Evolutionary conservation across 2,888 invertebrate genomes (phyloP), one percentile per base, ranked within the genome.

Genomic region (Amaurobius ferox): DNA sequence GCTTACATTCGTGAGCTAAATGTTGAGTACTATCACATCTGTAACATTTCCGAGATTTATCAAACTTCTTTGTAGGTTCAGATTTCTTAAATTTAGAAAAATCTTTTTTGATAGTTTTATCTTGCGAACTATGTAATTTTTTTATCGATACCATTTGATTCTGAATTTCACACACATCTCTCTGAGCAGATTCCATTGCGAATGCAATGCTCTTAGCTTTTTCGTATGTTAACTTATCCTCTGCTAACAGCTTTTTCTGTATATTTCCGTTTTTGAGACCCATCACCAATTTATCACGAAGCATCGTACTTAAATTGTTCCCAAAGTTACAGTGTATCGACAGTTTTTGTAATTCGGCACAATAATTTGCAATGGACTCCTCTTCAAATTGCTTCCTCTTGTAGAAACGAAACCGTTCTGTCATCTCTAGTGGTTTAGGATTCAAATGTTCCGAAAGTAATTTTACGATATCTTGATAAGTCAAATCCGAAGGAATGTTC

Each of bases 21-120:
- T 74, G 74, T 74, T 74, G 74, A 74, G 64, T 74, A 74, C 64
- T 74, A 74, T 74, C 74, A 74, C 74, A 74, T 74, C 74, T 74
- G 74, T 74, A 74, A 74, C 64, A 74, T 74, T 62, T 74, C 74
- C 74, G 74, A 74, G 74, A 74, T 74, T 74, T 74, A 64, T 64
- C 74, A 64, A 64, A 40, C 64, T 66, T 74, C 74, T 74, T 74
- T 74, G 40, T 64, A 74, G 64, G 64, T 76, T 74, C 64, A 64
- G 44, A 64, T 74, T 74, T 74, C 44, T 74, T 66, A 74, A 74
- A 74, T 74, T 74, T 74, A 74, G 74, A 74, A 74, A 64, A 74
- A 64, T 71, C 71, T 71, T 71, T 71, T 71, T 71, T 71, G 48
- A 48, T 71, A 48, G 71, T 71, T 71, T 71, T 71, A 71, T 71